Evolutionary conservation across 92 coral and sea anemone genomes (phyloP).

Genomic region (Umimayanthus kanabou): DNA sequence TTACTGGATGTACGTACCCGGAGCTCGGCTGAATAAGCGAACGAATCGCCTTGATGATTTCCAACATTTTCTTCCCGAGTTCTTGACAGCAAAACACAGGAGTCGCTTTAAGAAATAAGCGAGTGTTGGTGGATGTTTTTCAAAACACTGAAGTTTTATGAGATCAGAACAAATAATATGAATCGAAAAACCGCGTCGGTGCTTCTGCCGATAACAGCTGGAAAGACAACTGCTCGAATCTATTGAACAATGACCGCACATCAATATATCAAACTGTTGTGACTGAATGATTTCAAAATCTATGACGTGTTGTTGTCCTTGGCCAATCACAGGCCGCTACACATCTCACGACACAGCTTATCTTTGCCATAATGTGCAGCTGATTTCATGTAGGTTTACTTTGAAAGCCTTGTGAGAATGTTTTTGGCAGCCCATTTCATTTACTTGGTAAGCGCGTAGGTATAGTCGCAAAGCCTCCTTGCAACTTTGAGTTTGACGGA

Average conservation of each 20-base stretch:
- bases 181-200: conserved; percentile 35
- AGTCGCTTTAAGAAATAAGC: neutral
- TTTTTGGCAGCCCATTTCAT: neutral
- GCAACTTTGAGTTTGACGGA: neutral
- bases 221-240: neutral
- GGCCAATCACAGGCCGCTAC: conserved; percentile 11
- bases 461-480: neutral
- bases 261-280: conserved; percentile 26
- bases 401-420: neutral
- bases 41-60: conserved; percentile 37
- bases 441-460: neutral
- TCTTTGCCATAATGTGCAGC: neutral
- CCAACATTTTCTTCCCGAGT: conserved; percentile 16
- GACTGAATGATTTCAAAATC: neutral
- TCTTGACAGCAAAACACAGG: neutral
- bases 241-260: neutral
- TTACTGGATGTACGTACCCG: conserved; percentile 55
- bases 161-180: neutral
- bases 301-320: conserved; percentile 1
- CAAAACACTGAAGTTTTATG: neutral
- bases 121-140: neutral
- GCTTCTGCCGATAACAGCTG: conserved; percentile 25
- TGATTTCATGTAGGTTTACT: neutral
- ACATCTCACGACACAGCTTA: conserved; percentile 10
- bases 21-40: conserved; percentile 64